These are phyloP conservation scores for Allolobophora icterica DNA, from an alignment of 2,888 invertebrate species.

Conservation along the genomic window DNA sequence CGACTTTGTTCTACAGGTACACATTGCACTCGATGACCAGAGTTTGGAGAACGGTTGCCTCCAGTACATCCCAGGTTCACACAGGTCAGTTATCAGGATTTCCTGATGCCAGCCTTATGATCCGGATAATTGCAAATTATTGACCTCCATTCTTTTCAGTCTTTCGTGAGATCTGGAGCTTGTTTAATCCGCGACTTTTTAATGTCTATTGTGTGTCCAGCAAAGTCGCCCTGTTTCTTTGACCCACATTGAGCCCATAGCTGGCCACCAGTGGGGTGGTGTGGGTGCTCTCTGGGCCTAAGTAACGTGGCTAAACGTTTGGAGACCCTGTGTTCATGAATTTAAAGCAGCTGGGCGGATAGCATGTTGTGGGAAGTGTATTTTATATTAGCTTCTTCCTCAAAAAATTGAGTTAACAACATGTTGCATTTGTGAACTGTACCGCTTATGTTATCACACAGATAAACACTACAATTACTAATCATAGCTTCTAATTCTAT, in stretches of 20 bases:
- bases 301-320: too few relatives aligned
- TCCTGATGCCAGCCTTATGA: too few relatives aligned
- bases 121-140: neutral
- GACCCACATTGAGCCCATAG: too few relatives aligned
- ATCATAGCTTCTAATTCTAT: neutral
- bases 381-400: too few relatives aligned
- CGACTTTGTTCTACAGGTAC: slow-evolving; percentile 51
- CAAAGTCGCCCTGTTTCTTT: neutral
- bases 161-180: neutral
- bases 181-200: neutral
- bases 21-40: slow-evolving; percentile 61
- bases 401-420: too few relatives aligned
- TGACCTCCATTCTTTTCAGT: neutral
- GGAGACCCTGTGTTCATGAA: too few relatives aligned
- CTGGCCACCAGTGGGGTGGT: too few relatives aligned
- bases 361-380: too few relatives aligned
- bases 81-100: slow-evolving; percentile 49
- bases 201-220: neutral
- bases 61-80: slow-evolving; percentile 59
- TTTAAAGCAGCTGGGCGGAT: too few relatives aligned
- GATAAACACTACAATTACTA: neutral
- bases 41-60: slow-evolving; percentile 59
- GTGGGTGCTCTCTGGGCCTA: too few relatives aligned
- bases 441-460: neutral
- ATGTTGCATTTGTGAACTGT: too few relatives aligned